Conservation (phyloP, 2,888 invertebrate genomes). For the Yponomeuta malinellus region DNA sequence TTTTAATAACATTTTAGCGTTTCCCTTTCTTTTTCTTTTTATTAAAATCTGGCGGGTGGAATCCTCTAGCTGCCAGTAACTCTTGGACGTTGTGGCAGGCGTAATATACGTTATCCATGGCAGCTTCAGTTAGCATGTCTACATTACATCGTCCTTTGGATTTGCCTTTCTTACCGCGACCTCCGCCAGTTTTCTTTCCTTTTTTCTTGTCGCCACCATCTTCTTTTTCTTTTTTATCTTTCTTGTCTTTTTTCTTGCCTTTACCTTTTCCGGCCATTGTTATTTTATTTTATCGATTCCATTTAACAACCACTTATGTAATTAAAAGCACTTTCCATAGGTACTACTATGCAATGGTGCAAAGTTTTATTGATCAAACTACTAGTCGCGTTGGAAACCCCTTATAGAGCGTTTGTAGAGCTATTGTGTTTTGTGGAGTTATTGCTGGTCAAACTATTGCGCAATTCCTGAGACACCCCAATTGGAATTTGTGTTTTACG, state of each 20-base stretch:
- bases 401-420: too few relatives aligned
- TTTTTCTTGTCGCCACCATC: slow-evolving; percentile 63
- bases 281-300: background rate
- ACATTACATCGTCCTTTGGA: slow-evolving; percentile 82
- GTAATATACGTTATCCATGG: slow-evolving; percentile 96
- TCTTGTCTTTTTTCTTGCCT: slow-evolving; percentile 55
- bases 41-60: slow-evolving; percentile 90
- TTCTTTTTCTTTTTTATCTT: slow-evolving; percentile 72
- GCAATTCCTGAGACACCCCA: too few relatives aligned
- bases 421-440: too few relatives aligned
- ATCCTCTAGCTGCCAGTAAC: slow-evolving; percentile 88
- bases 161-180: slow-evolving; percentile 70
- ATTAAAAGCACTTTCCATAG: too few relatives aligned
- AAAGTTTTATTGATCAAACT: too few relatives aligned
- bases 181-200: slow-evolving; percentile 63
- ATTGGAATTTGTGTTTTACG: too few relatives aligned
- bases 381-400: too few relatives aligned
- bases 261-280: slow-evolving; percentile 61
- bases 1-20: slow-evolving; percentile 38
- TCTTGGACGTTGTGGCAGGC: slow-evolving; percentile 96
- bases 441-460: too few relatives aligned
- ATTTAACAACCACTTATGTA: too few relatives aligned
- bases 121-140: slow-evolving; percentile 91
- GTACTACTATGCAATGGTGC: too few relatives aligned
- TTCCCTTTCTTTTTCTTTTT: slow-evolving; percentile 91